These are phyloP conservation scores for Aspiorhynchus laticeps DNA, from an alignment of 2,113 vertebrate species.

Conservation along the genomic window DNA sequence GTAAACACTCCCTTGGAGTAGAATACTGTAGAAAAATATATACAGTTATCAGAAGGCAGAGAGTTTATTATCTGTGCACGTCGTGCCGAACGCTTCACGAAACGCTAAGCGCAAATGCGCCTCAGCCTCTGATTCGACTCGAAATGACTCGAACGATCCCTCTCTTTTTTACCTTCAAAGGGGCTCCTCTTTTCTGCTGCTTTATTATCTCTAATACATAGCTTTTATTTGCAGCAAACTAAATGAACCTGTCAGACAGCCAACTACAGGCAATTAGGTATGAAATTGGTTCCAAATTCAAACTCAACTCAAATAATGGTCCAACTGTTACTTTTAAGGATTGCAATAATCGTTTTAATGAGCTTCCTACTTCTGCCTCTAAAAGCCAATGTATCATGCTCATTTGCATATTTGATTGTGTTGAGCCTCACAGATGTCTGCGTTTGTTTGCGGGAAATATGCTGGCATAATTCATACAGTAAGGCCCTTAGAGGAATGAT, in stretches of 20 bases:
- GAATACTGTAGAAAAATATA: constrained; percentile 27
- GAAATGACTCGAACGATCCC: constrained; percentile 60
- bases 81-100: background rate
- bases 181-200: constrained; percentile 28
- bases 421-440: constrained; percentile 58
- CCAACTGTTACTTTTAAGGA: constrained; percentile 63
- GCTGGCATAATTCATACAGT: constrained; percentile 57
- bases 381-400: constrained; percentile 55
- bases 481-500: constrained; percentile 49
- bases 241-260: constrained; percentile 58
- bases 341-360: constrained; percentile 61
- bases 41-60: constrained; percentile 36
- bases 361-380: constrained; percentile 57
- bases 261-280: constrained; percentile 64
- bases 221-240: constrained; percentile 57
- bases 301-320: constrained; percentile 54
- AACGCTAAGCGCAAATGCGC: background rate
- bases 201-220: constrained; percentile 55
- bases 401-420: constrained; percentile 63
- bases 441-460: constrained; percentile 49
- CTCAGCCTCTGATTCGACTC: constrained; percentile 7
- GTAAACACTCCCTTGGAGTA: constrained; percentile 39
- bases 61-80: background rate
- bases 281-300: constrained; percentile 50
- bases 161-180: constrained; percentile 45